Percentiles rank a stretch among this genome's conserved stretches.
phyloP scores from a whole-genome alignment of 2,888 invertebrate species.

The Eupithecia pulchellata region DNA sequence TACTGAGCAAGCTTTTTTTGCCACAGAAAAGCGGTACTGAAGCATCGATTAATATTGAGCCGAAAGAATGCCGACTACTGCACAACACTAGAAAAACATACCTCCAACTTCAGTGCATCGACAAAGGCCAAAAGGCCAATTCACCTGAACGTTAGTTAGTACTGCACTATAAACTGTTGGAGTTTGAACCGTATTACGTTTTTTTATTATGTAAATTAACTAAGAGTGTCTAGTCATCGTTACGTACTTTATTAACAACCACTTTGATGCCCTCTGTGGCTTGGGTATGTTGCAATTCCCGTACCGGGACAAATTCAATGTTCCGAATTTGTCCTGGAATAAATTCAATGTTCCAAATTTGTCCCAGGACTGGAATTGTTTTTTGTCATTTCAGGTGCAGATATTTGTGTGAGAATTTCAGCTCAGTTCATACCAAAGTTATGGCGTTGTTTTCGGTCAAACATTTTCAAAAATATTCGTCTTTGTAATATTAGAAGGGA shows the following conservation, averaged over 20 bases:
- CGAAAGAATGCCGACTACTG: not conserved
- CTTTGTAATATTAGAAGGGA: too few species aligned
- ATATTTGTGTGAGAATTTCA: too few species aligned
- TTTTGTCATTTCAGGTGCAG: too few species aligned
- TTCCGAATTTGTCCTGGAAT: too few species aligned
- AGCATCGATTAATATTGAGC: not conserved
- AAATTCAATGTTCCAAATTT: too few species aligned
- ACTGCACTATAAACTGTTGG: not conserved
- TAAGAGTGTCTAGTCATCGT: not conserved
- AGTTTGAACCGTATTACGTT: not conserved
- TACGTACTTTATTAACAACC: not conserved
- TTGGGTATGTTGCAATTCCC: not conserved
- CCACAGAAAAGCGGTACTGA: too few species aligned
- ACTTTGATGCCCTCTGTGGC: not conserved
- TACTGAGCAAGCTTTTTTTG: too few species aligned
- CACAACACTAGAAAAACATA: slow-evolving; percentile 14
- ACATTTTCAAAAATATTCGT: too few species aligned
- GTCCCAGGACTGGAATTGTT: too few species aligned
- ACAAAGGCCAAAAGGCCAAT: slow-evolving; percentile 9
- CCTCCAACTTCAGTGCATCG: slow-evolving; percentile 16
- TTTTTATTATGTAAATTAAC: slow-evolving; percentile 3
- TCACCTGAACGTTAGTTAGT: slow-evolving; percentile 4
- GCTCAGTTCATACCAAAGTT: too few species aligned
- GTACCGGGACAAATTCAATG: not conserved
- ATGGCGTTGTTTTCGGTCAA: too few species aligned